These are phyloP conservation scores for Babyrousa celebensis DNA, from an alignment of 2,797 vertebrate species.

Conservation along the genomic window DNA sequence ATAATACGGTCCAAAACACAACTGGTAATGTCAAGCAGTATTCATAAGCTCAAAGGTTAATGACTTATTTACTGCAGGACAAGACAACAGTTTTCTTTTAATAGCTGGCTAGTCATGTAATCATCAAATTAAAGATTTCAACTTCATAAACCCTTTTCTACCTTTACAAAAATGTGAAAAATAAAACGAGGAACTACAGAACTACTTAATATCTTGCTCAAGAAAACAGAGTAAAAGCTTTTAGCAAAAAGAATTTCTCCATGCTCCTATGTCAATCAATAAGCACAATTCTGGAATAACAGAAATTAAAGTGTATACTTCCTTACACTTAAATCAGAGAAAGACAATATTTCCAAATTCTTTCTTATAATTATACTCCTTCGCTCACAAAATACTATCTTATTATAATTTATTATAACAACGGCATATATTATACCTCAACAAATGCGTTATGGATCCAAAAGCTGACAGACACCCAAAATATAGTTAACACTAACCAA, in stretches of 20 bases:
- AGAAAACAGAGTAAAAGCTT: constrained; percentile 53
- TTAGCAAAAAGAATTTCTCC: constrained; percentile 32
- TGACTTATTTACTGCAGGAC: neutral
- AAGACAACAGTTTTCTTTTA: constrained; percentile 41
- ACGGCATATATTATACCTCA: neutral
- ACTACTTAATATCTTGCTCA: constrained; percentile 20
- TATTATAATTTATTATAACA: constrained; percentile 30
- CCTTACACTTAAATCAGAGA: constrained; percentile 27
- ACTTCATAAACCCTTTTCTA: constrained; percentile 46
- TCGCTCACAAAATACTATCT: constrained; percentile 40
- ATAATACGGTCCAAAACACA: neutral
- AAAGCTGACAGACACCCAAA: constrained; percentile 14
- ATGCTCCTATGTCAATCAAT: constrained; percentile 5
- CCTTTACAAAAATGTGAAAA: constrained; percentile 46
- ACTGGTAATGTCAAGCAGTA: neutral
- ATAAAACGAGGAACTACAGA: constrained; percentile 62
- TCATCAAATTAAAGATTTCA: constrained; percentile 44
- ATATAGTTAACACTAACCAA: constrained; percentile 37
- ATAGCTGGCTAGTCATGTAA: neutral
- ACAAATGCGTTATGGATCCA: constrained; percentile 15
- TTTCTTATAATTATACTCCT: constrained; percentile 22
- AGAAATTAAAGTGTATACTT: neutral
- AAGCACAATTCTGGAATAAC: constrained; percentile 27
- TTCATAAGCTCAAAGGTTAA: constrained; percentile 54
- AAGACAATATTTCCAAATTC: constrained; percentile 17